Percentiles rank a stretch among this genome's conserved stretches.
These are phyloP conservation scores for Pseudochirops corinnae DNA, from an alignment of 2,797 vertebrate species.

Conservation along the genomic window DNA sequence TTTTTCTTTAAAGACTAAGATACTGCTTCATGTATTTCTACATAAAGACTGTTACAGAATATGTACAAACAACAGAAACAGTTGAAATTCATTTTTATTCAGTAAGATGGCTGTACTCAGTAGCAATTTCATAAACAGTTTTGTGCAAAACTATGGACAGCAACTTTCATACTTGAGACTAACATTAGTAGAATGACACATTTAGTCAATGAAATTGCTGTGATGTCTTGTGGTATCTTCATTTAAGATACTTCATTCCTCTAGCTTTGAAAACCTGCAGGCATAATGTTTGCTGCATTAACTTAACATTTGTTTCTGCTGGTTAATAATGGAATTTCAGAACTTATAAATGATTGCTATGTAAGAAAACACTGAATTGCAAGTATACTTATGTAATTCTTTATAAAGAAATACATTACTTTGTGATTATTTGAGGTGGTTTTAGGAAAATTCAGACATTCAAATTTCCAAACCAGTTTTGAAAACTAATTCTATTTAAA, in stretches of 20 bases:
- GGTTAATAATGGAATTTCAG: background rate
- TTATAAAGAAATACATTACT: background rate
- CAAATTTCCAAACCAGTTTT: background rate
- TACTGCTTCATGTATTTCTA: conserved; percentile 4
- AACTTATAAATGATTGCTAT: background rate
- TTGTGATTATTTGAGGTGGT: background rate
- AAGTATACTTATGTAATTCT: background rate
- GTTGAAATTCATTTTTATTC: background rate
- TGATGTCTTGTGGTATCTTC: background rate
- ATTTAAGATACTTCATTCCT: background rate
- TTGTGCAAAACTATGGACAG: background rate
- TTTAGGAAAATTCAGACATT: background rate
- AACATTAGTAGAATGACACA: fast-evolving
- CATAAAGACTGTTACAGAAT: background rate
- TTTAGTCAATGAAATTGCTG: background rate
- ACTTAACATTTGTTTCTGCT: background rate
- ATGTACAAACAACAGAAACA: background rate
- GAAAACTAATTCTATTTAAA: background rate
- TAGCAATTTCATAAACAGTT: background rate
- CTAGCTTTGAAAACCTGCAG: background rate
- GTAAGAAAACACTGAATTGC: background rate
- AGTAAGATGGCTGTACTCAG: background rate
- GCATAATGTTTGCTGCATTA: background rate
- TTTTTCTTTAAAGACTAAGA: conserved; percentile 7
- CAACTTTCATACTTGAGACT: background rate